Evolutionary conservation across 2,113 vertebrate species (phyloP), one percentile per base, ranked within the genome.

Genomic region (Osmerus mordax): DNA sequence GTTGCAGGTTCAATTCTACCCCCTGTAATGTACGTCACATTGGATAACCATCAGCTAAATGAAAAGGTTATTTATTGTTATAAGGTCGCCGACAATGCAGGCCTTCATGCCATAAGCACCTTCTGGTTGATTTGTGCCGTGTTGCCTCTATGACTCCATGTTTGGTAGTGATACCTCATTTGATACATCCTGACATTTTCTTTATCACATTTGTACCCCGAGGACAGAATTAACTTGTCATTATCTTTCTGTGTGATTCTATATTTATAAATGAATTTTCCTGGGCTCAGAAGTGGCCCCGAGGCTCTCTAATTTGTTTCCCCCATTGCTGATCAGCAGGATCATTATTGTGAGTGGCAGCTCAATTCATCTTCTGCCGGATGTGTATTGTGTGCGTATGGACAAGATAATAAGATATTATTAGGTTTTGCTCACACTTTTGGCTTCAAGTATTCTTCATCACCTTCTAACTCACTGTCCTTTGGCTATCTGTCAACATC

Each of bases 211-310:
- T 71, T 72, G 55, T n/a, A 83, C 78, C 86, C 87, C 1, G 75
- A 84, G 80, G 87, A 85, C 72, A 79, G 53, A 72, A 47, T 9
- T 65, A 74, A 82, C 71, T 62, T 77, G 60, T 78, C 73, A 58
- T 72, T 61, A 47, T 69, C 61, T 47, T 77, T 67, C 81, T 83
- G 67, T 73, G 66, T 69, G 66, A 59, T 83, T 84, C 73, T 84
- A 28, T 85, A 83, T 84, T 86, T 84, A 79, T 78, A 78, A 73
- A 83, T 80, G 61, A 68, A 72, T 84, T 83, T 84, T 79, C 51
- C 69, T 60, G 47, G 53, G 73, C 74, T 84, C 81, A 74, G 60
- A 79, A 32, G 25, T 32, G 67, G 47, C 78, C 79, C 65, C 36
- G 32, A 75, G 80, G 69, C 70, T 63, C 12, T 73, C 25, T 1